These are phyloP conservation scores for Syngnathus acus DNA, from an alignment of 2,797 vertebrate species.

Conservation along the genomic window DNA sequence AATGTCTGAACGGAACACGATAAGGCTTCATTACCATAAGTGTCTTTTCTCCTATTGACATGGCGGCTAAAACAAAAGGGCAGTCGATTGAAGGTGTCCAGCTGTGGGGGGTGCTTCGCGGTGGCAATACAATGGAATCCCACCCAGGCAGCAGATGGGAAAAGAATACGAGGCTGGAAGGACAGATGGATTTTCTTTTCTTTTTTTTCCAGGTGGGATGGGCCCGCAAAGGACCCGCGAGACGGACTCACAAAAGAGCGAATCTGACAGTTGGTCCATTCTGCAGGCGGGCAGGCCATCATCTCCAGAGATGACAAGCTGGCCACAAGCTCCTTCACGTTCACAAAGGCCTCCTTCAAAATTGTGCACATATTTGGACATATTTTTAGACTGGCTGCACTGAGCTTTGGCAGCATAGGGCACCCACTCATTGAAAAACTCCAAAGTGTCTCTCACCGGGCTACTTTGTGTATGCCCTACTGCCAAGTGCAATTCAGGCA, in stretches of 20 bases:
- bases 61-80: conserved; percentile 68
- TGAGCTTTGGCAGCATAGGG: background rate
- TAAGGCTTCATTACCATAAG: conserved; percentile 77
- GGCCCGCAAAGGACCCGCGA: conserved; percentile 55
- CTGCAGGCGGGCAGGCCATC: conserved; percentile 18
- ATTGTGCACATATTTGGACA: conserved; percentile 30
- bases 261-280: conserved; percentile 44
- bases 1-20: conserved; percentile 66
- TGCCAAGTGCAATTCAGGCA: too few relatives aligned
- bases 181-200: conserved; percentile 23
- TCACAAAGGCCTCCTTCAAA: conserved; percentile 55
- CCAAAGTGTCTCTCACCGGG: too few relatives aligned
- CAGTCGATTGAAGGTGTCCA: conserved; percentile 62
- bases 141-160: conserved; percentile 27
- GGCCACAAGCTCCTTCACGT: conserved; percentile 36
- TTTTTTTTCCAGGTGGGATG: conserved; percentile 32
- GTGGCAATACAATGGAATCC: conserved; percentile 36
- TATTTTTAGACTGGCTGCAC: conserved; percentile 15
- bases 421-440: background rate
- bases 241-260: conserved; percentile 53
- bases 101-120: conserved; percentile 23
- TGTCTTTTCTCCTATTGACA: conserved; percentile 64
- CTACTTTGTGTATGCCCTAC: background rate
- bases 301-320: conserved; percentile 50
- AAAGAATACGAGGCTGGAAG: conserved; percentile 48